A percentile compares a stretch with the other conserved stretches of the same genome.
These are phyloP conservation scores for Dromas ardeola DNA, from an alignment of 2,113 vertebrate genomes.

Conservation along the genomic window DNA sequence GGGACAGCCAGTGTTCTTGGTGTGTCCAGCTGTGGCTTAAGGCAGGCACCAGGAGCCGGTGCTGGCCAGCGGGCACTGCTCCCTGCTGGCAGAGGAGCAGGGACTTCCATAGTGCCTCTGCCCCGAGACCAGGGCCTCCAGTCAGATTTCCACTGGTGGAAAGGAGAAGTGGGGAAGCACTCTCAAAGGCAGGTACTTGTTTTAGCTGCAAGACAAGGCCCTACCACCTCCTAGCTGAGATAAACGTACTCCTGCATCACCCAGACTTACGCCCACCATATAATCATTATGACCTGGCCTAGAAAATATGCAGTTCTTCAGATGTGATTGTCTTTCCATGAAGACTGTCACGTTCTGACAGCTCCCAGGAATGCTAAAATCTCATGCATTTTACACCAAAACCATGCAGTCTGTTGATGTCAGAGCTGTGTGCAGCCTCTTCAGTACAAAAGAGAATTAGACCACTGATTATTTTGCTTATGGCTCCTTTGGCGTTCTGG, in stretches of 20 bases:
- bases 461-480: background rate
- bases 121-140: background rate
- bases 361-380: background rate
- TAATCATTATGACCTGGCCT: background rate
- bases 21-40: background rate
- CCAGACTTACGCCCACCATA: background rate
- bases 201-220: background rate
- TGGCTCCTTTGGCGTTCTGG: background rate
- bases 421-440: background rate
- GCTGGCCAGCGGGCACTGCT: background rate
- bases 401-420: background rate
- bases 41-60: background rate
- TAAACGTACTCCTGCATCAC: background rate
- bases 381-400: background rate
- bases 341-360: background rate
- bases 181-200: background rate
- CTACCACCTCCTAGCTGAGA: background rate
- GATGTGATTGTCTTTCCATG: background rate
- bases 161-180: background rate
- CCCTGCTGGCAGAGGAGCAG: background rate
- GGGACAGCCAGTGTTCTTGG: background rate
- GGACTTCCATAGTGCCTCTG: background rate
- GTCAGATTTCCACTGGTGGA: background rate
- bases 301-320: background rate
- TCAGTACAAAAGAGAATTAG: background rate